phyloP scores from a whole-genome alignment of 2,888 invertebrate species.

The Mechanitis messenoides region DNA sequence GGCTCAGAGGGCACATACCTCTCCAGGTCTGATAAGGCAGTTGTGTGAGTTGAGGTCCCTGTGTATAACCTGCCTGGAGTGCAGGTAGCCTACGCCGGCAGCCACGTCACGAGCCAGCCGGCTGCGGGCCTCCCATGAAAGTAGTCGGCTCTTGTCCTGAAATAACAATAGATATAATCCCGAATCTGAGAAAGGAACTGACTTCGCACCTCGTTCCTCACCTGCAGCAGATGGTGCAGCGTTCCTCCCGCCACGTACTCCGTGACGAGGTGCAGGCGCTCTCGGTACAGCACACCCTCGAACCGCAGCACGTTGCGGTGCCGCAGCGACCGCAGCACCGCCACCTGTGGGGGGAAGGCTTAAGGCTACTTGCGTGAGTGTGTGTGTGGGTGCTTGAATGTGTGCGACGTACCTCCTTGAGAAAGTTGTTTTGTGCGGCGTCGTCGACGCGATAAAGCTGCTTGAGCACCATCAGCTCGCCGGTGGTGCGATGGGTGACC shows the following conservation, averaged over 20 bases:
- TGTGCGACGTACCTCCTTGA: conserved; percentile 83
- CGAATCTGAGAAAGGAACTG: not conserved
- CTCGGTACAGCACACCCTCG: conserved; percentile 95
- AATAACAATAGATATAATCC: not conserved
- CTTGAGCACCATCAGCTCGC: conserved; percentile 96
- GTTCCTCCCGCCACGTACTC: conserved; percentile 96
- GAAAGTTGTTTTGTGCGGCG: conserved; percentile 94
- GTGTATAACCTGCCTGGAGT: conserved; percentile 96
- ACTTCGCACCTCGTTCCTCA: conserved; percentile 37
- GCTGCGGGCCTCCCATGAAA: conserved; percentile 88
- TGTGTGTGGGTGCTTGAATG: not conserved
- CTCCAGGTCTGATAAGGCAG: conserved; percentile 85
- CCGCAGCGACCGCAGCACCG: conserved; percentile 90
- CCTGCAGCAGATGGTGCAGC: conserved; percentile 89
- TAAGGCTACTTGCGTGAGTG: not conserved
- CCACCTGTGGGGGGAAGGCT: conserved; percentile 77
- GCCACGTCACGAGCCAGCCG: conserved; percentile 94
- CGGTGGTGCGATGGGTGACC: conserved; percentile 92
- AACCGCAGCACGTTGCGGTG: conserved; percentile 94
- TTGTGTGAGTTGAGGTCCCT: conserved; percentile 96
- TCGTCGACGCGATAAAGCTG: conserved; percentile 95
- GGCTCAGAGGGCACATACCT: conserved; percentile 10
- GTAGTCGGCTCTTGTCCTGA: conserved; percentile 66
- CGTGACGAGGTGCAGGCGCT: conserved; percentile 92
- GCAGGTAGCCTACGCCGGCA: conserved; percentile 94